Evolutionary conservation across 2,797 vertebrate genomes (phyloP).

Genomic region (Myripristis murdjan): DNA sequence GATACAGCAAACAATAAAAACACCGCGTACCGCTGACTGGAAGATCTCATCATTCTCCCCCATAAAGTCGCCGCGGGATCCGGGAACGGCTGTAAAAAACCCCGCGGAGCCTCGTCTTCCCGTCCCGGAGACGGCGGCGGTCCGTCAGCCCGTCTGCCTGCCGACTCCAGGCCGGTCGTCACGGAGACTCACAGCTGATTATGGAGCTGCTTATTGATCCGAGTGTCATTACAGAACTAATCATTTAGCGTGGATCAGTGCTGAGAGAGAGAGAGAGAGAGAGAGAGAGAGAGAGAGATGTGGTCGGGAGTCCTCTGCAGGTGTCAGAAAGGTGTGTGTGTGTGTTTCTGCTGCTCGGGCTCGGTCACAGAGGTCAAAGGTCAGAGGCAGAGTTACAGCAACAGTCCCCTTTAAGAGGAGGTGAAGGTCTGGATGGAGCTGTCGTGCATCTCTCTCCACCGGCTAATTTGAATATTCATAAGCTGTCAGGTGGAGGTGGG

Average conservation of each 20-base stretch:
- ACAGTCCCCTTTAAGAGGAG: too few relatives aligned
- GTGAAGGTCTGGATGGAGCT: too few relatives aligned
- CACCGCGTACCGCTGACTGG: conserved; percentile 51
- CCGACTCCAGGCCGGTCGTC: conserved; percentile 61
- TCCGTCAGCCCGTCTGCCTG: conserved; percentile 73
- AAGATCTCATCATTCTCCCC: conserved; percentile 49
- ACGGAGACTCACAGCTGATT: conserved; percentile 59
- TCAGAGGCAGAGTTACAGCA: too few relatives aligned
- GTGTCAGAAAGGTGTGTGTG: too few relatives aligned
- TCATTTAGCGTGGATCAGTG: conserved; percentile 42
- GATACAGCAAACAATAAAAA: conserved; percentile 47
- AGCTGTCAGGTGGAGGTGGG: too few relatives aligned
- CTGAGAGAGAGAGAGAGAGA: too few relatives aligned
- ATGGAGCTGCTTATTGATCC: conserved; percentile 73
- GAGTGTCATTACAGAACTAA: conserved; percentile 48
- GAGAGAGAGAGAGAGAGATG: too few relatives aligned
- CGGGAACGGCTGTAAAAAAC: conserved; percentile 52
- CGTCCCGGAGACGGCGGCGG: conserved; percentile 34
- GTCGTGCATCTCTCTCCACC: too few relatives aligned
- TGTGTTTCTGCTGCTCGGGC: too few relatives aligned
- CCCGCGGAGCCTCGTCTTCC: conserved; percentile 31
- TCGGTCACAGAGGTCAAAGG: too few relatives aligned
- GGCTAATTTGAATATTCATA: too few relatives aligned
- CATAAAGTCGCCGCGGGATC: conserved; percentile 56
- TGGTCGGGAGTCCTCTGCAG: too few relatives aligned